Evolutionary conservation across 2,113 vertebrate species (phyloP).

Genomic region (Meles meles): DNA sequence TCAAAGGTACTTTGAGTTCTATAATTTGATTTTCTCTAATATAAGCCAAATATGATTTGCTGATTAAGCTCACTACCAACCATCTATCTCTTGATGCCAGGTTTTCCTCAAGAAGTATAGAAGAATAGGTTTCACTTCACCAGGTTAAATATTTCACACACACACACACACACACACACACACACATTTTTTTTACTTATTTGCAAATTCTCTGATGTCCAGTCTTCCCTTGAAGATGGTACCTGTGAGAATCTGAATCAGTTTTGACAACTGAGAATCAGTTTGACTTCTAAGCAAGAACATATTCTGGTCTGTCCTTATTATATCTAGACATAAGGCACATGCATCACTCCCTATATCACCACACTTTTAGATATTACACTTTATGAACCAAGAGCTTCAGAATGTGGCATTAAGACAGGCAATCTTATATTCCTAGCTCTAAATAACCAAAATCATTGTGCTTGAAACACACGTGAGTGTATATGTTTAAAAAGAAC

Average conservation of each 20-base stretch:
- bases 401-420: neutral
- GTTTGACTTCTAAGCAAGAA: neutral
- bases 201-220: neutral
- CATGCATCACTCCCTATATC: conserved; percentile 15
- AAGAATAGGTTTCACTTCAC: neutral
- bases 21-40: neutral
- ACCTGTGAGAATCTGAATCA: neutral
- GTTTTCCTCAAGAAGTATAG: neutral
- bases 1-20: neutral
- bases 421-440: neutral
- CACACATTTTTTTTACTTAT: no score
- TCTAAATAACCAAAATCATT: neutral
- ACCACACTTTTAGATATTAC: neutral
- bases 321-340: conserved; percentile 55
- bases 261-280: no score
- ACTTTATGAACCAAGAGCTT: neutral
- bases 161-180: no score
- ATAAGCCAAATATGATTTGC: neutral
- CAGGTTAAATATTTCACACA: neutral
- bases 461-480: neutral
- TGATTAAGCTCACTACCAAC: neutral
- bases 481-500: neutral
- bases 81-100: neutral
- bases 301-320: neutral
- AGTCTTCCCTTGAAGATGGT: neutral